These are phyloP conservation scores for Benitochromis conjunctus DNA, from an alignment of 2,113 vertebrate genomes.

Conservation along the genomic window DNA sequence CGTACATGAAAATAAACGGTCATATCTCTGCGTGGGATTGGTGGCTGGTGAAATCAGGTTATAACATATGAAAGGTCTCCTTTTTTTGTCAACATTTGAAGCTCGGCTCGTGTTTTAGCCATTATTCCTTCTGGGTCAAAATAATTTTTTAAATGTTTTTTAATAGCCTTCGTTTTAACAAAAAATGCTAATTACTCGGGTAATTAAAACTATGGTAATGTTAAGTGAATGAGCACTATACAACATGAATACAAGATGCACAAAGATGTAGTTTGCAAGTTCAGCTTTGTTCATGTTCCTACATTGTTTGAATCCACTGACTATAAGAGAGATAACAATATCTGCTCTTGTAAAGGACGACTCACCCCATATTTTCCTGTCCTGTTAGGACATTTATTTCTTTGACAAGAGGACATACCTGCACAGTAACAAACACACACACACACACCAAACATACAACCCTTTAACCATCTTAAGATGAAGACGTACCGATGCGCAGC, in stretches of 20 bases:
- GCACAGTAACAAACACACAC: neutral
- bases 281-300: neutral
- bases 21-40: neutral
- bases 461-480: neutral
- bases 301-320: neutral
- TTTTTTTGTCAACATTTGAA: neutral
- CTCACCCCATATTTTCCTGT: neutral
- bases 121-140: neutral
- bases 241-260: neutral
- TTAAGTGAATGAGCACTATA: neutral
- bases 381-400: neutral
- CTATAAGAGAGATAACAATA: neutral
- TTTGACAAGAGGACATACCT: neutral
- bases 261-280: neutral
- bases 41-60: neutral
- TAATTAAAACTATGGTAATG: neutral
- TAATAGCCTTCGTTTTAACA: neutral
- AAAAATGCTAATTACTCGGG: neutral
- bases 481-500: slow-evolving; percentile 87
- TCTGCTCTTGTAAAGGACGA: neutral
- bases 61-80: neutral
- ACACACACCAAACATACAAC: neutral
- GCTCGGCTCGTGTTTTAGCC: neutral
- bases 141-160: neutral
- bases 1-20: neutral